phyloP scores from a whole-genome alignment of 2,797 vertebrate species.

The Salarias fasciatus region DNA sequence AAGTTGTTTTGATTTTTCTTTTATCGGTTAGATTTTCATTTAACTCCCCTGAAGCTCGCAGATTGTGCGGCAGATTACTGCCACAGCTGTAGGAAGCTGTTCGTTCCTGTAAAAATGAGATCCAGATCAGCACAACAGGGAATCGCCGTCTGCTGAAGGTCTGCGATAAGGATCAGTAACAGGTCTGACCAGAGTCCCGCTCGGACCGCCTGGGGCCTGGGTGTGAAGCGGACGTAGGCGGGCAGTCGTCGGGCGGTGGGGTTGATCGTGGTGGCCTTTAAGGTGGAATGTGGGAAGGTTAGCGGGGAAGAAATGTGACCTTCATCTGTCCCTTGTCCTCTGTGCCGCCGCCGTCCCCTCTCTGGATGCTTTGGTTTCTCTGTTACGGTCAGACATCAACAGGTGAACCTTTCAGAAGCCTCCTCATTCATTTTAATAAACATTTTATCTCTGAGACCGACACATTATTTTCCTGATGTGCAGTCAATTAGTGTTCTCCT shows the following conservation, averaged over 20 bases:
- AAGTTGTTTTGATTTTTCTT: too few species aligned
- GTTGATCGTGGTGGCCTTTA: conserved; percentile 58
- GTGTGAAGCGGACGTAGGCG: background rate
- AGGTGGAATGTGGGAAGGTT: conserved; percentile 52
- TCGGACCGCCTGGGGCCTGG: conserved; percentile 3
- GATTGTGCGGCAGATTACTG: too few species aligned
- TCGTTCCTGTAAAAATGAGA: too few species aligned
- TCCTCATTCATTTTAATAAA: background rate
- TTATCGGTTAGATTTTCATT: too few species aligned
- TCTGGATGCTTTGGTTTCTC: conserved; percentile 1
- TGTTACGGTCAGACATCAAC: background rate
- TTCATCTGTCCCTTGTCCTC: conserved; percentile 9
- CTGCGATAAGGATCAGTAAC: too few species aligned
- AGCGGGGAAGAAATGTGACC: conserved; percentile 25
- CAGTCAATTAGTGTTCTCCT: conserved; percentile 30
- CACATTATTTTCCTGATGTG: conserved; percentile 19
- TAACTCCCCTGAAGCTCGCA: too few species aligned
- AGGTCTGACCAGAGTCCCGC: background rate
- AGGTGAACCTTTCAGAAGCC: background rate
- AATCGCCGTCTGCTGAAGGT: too few species aligned
- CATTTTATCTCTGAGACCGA: background rate
- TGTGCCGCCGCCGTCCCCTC: background rate
- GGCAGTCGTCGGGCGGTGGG: background rate
- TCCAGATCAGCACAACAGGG: too few species aligned
- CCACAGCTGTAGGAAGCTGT: too few species aligned